A percentile compares a stretch with the other conserved stretches of the same genome.
Conservation (phyloP, 2,113 vertebrate species). For the Periophthalmus modestus region DNA sequence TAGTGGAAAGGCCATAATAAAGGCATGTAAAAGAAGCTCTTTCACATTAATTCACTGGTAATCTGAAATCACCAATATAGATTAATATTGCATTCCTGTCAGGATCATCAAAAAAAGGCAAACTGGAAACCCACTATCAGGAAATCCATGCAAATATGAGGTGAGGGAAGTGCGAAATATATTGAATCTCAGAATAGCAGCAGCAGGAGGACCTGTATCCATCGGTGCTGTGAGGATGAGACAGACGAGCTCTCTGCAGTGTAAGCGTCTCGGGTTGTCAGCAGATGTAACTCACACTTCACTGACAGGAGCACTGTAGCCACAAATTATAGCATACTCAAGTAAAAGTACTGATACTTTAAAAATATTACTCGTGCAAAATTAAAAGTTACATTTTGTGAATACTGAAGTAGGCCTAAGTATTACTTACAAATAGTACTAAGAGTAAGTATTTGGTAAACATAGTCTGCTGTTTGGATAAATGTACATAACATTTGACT, state of each 20-base stretch:
- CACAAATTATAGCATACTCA: not conserved
- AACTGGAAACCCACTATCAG: slow-evolving; percentile 2
- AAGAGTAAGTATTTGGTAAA: too few relatives aligned
- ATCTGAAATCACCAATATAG: not conserved
- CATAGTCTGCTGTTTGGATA: not conserved
- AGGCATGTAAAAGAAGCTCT: not conserved
- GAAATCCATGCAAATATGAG: slow-evolving; percentile 14
- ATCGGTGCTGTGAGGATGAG: slow-evolving; percentile 84
- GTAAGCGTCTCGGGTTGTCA: slow-evolving; percentile 85
- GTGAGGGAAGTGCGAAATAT: slow-evolving; percentile 19
- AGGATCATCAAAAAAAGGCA: not conserved
- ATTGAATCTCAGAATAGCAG: slow-evolving; percentile 65
- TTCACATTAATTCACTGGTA: not conserved
- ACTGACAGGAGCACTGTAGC: slow-evolving; percentile 50
- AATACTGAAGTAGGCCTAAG: too few relatives aligned
- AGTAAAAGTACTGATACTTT: not conserved
- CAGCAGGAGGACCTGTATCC: slow-evolving; percentile 69
- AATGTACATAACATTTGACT: not conserved
- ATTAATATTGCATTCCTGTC: not conserved
- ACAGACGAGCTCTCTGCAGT: slow-evolving; percentile 78
- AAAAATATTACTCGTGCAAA: too few relatives aligned
- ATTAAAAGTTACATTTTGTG: too few relatives aligned
- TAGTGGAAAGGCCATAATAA: not conserved
- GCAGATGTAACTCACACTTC: slow-evolving; percentile 88
- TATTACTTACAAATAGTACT: too few relatives aligned